phyloP scores from a whole-genome alignment of 2,113 vertebrate genomes.

The Notarius quadriscutis region DNA sequence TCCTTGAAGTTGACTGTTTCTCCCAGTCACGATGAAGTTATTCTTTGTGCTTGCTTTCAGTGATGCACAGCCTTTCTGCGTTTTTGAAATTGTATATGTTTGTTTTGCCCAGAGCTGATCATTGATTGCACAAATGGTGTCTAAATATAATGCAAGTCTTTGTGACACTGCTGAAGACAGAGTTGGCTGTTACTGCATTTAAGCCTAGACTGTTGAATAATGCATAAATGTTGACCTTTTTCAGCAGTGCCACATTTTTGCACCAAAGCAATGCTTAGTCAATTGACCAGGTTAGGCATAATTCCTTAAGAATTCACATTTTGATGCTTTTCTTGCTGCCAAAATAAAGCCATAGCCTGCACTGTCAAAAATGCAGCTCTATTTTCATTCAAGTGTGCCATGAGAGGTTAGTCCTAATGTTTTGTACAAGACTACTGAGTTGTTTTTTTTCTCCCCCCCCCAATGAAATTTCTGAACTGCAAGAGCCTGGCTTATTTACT shows the following conservation, averaged over 20 bases:
- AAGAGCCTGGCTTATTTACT: not conserved
- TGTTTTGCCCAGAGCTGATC: slow-evolving; percentile 16
- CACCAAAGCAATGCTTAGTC: not conserved
- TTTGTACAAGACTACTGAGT: slow-evolving; percentile 5
- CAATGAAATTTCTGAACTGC: not conserved
- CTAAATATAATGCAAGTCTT: slow-evolving; percentile 29
- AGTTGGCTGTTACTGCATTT: not conserved
- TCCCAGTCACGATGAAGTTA: slow-evolving; percentile 20
- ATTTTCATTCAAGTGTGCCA: slow-evolving; percentile 1
- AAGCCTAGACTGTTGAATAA: not conserved
- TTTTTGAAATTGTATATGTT: slow-evolving; percentile 47
- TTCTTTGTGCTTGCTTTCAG: slow-evolving; percentile 32
- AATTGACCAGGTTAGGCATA: not conserved
- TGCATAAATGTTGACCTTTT: not conserved
- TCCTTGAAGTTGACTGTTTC: slow-evolving; percentile 32
- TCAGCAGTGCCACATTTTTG: not conserved
- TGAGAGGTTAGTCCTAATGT: not conserved
- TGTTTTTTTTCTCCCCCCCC: not conserved
- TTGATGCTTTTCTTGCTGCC: not conserved
- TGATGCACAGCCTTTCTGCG: slow-evolving; percentile 49
- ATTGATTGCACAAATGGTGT: slow-evolving; percentile 18
- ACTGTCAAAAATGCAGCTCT: not conserved
- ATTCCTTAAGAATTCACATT: not conserved
- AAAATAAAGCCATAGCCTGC: not conserved
- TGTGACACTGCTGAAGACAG: slow-evolving; percentile 19